phyloP scores from a whole-genome alignment of 2,797 vertebrate genomes.

The Ptychadena robeensis region DNA sequence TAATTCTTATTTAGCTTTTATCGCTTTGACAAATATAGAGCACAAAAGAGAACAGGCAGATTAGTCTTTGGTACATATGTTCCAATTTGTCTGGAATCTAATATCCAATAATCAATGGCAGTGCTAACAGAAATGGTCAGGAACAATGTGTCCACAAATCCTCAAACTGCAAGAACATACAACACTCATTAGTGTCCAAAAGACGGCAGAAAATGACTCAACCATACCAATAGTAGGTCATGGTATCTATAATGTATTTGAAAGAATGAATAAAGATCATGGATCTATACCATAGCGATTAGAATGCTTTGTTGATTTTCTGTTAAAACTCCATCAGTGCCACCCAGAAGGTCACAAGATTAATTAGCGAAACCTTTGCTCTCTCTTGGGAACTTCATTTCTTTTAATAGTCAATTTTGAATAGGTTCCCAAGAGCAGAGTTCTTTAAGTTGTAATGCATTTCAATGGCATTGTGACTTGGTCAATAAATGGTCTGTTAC shows the following conservation, averaged over 20 bases:
- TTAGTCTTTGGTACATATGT: conserved; percentile 33
- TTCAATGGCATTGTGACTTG: neutral
- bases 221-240: conserved; percentile 1
- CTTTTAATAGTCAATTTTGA: conserved; percentile 21
- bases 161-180: neutral
- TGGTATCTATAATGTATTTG: conserved; percentile 1
- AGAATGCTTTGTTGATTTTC: conserved; percentile 30
- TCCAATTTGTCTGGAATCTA: conserved; percentile 7
- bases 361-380: conserved; percentile 25
- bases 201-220: conserved; percentile 14
- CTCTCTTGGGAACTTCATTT: neutral
- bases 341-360: conserved; percentile 25
- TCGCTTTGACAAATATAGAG: neutral
- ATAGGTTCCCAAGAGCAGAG: neutral
- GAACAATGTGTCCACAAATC: conserved; percentile 23
- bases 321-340: conserved; percentile 26
- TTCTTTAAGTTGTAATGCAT: conserved; percentile 21
- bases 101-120: conserved; percentile 44
- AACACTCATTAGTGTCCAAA: conserved; percentile 31
- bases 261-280: conserved; percentile 27
- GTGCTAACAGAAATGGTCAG: conserved; percentile 4
- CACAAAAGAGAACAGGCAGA: conserved; percentile 33
- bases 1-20: neutral
- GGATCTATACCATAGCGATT: too few species aligned
- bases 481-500: neutral